Evolutionary conservation across 2,888 invertebrate species (phyloP).

Genomic region (Acheta domesticus): DNA sequence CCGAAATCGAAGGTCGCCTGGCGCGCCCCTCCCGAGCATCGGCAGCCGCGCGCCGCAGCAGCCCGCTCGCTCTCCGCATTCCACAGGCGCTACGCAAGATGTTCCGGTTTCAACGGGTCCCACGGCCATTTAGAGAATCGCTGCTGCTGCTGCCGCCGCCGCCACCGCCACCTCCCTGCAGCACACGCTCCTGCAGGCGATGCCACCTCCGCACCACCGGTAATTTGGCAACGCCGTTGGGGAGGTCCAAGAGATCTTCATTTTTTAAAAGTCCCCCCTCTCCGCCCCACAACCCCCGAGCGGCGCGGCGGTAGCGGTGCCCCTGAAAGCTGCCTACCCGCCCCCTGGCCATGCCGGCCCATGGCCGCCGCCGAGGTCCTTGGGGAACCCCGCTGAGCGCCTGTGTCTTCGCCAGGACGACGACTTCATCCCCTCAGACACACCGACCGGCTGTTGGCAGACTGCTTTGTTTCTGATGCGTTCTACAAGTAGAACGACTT

Average conservation of each 20-base stretch:
- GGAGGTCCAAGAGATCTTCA: not conserved
- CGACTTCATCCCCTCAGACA: not conserved
- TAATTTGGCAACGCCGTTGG: not conserved
- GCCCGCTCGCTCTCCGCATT: not conserved
- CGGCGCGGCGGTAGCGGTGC: not conserved
- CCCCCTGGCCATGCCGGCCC: not conserved
- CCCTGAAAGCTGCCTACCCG: not conserved
- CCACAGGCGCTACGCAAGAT: not conserved
- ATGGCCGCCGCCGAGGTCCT: not conserved
- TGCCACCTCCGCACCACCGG: not conserved
- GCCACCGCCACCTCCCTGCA: not conserved
- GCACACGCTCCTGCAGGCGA: not conserved
- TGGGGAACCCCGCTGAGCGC: not conserved
- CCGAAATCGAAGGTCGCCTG: too few relatives aligned
- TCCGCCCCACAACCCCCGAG: not conserved
- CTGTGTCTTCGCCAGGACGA: not conserved
- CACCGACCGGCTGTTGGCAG: too few relatives aligned
- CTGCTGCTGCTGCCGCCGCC: not conserved
- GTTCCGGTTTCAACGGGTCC: slow-evolving; percentile 18
- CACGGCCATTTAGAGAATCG: slow-evolving; percentile 2
- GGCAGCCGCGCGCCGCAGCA: too few relatives aligned
- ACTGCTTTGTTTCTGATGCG: too few relatives aligned
- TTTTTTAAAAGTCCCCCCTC: not conserved
- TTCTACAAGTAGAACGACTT: too few relatives aligned
- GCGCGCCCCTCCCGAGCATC: too few relatives aligned